Evolutionary conservation across 2,888 invertebrate species (phyloP), one percentile per base, ranked within the genome.

Genomic region (Leptinotarsa haldemani): DNA sequence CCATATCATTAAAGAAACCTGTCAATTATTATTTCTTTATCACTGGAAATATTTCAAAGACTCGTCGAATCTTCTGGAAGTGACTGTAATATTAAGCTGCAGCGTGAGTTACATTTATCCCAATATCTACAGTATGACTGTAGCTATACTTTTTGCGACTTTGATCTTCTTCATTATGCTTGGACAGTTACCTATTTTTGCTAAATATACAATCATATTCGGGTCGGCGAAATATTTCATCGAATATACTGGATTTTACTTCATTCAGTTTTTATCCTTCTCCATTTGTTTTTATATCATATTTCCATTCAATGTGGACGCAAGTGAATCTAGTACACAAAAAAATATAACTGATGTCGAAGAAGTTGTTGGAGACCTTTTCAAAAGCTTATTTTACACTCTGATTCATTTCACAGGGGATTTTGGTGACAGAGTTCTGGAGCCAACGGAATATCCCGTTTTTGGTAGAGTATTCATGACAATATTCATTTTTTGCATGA

Each of bases 401-500:
- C 58, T 83, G 40, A 75, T 83, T 58, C 72, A 77, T 46, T 82
- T 83, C 65, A 83, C 82, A 22, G 83, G 83, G 3, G 80, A 81
- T 69, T 80, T 82, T 67, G 77, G 79, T 25, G 82, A 82, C 1
- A 77, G 78, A 30, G 78, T 81, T 40, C 69, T 80, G 18, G 67
- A 79, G 18, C 78, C 80, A 5, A 64, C 67, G 22, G 68, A 74
- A 22, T 80, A 77, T 73, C 80, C 80, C 1, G 58, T 82, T 47
- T 82, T 82, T 68, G 80, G 80, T 3, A 75, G 82, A 71, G 61
- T 82, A 15, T 71, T 82, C 30, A 79, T 80, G 22, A 81, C 79
- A 4, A 48, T 81, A n/a, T 83, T 83, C 65, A 79, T 82, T 46
- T 80, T 83, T 65, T 81, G 80, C 47, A 82, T 83, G 81, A 81